Evolutionary conservation across 2,113 vertebrate genomes (phyloP), one percentile per base, ranked within the genome.

Genomic region (Pongo abelii): DNA sequence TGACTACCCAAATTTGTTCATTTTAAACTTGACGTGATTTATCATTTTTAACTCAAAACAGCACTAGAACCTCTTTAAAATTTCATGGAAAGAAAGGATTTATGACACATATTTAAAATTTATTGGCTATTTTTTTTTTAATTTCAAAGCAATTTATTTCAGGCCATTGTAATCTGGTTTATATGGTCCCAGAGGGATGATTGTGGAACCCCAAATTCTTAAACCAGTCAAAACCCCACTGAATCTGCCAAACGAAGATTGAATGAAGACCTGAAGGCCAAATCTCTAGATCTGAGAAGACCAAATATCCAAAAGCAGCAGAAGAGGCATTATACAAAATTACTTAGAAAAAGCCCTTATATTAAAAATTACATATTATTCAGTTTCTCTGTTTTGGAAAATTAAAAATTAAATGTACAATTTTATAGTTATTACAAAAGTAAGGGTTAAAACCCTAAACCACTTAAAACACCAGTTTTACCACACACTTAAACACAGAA

Each of bases 381-480:
- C 43, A 87, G 3, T 25, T 87, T 97, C 38, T 86, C 7, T 93
- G 30, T 64, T 96, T 96, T 92, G 32, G 48, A 92, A 96, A 75
- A 87, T 75, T 78, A 67, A 94, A 93, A 79, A 70, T 38, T 18
- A 89, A 89, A 79, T 84, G 50, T 92, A 46, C n/a, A 90, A 87
- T 93, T 93, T 5, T 2, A 11, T 84, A 52, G 22, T 96, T 91
- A 85, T 55, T 67, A 6, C 25, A 70, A 88, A 80, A 91, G 22
- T 75, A 94, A 32, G 84, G 5, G 20, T 80, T 88, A 61, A 84
- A 94, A 93, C n/a, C 57, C 8, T 32, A 84, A 55, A 12, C 32
- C 57, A 89, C n/a, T 69, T 84, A 91, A 94, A 94, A 79, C 8
- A 78, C 43, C 3, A 14, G 4, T 59, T 18, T 95, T 32, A 20